phyloP scores from a whole-genome alignment of 2,113 vertebrate genomes.

The Prionailurus viverrinus region DNA sequence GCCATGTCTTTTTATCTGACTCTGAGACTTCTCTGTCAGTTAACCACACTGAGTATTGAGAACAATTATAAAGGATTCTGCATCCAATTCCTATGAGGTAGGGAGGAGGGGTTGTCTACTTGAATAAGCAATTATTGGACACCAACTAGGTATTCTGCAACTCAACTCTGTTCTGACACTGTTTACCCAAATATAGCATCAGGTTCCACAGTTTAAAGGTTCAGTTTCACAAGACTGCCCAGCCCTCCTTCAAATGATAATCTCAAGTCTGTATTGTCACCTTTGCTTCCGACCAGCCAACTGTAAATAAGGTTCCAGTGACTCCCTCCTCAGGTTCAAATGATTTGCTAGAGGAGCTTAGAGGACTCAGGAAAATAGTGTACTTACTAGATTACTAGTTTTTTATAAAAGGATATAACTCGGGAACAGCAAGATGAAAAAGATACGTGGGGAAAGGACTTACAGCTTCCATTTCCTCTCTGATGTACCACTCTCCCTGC shows the following conservation, averaged over 20 bases:
- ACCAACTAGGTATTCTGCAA: neutral
- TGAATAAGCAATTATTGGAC: neutral
- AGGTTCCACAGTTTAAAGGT: neutral
- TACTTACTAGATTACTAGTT: neutral
- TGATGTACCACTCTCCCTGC: neutral
- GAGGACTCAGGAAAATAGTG: neutral
- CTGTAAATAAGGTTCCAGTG: neutral
- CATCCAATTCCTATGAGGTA: neutral
- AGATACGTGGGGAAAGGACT: neutral
- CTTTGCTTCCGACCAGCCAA: neutral
- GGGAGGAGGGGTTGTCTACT: neutral
- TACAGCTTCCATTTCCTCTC: neutral
- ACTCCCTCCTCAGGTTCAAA: neutral
- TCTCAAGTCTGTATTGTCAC: neutral
- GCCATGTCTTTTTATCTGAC: neutral
- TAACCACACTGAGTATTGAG: neutral
- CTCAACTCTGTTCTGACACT: neutral
- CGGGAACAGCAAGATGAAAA: neutral
- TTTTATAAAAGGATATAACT: neutral
- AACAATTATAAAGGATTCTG: neutral
- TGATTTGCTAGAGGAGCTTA: neutral
- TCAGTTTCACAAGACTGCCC: neutral
- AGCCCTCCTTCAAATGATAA: neutral
- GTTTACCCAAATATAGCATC: neutral
- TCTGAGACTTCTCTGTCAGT: neutral